Percentiles rank a stretch among this genome's conserved stretches.
Evolutionary conservation across 2,113 vertebrate genomes (phyloP).

Genomic region (Dendrocopos noguchii): DNA sequence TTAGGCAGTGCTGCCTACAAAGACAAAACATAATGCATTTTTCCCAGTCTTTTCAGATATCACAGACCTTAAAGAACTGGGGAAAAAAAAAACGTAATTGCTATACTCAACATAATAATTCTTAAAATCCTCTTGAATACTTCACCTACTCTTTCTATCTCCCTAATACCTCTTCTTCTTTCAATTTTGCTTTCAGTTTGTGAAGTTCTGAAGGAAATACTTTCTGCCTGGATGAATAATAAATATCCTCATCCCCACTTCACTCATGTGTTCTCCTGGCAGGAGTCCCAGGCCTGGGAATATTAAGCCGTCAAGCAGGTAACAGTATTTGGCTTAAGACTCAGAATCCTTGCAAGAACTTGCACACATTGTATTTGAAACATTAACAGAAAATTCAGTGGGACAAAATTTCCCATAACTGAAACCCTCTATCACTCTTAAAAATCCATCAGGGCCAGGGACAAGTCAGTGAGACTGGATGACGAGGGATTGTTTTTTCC

Average conservation of each 20-base stretch:
- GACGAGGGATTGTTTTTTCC: neutral
- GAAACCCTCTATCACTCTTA: neutral
- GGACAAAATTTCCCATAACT: neutral
- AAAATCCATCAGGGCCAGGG: neutral
- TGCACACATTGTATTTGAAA: slow-evolving; percentile 15
- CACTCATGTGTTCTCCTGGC: slow-evolving; percentile 54
- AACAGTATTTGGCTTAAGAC: slow-evolving; percentile 13
- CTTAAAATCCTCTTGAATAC: neutral
- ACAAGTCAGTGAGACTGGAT: neutral
- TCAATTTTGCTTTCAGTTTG: slow-evolving; percentile 42
- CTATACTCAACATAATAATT: neutral
- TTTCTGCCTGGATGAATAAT: slow-evolving; percentile 27
- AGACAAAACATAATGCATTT: neutral
- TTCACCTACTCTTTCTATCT: neutral
- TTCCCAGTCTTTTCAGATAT: neutral
- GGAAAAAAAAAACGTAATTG: neutral
- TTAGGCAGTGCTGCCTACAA: neutral
- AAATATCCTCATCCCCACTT: slow-evolving; percentile 30
- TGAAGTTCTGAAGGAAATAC: slow-evolving; percentile 4
- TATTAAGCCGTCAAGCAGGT: slow-evolving; percentile 33
- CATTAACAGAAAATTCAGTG: neutral
- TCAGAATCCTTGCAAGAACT: slow-evolving; percentile 27
- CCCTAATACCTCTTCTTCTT: neutral
- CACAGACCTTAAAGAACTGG: neutral
- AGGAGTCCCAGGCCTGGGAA: slow-evolving; percentile 30